Conservation (phyloP, 37 sponge, comb jelly and placozoan genomes). For the Chondrosia reniformis region DNA sequence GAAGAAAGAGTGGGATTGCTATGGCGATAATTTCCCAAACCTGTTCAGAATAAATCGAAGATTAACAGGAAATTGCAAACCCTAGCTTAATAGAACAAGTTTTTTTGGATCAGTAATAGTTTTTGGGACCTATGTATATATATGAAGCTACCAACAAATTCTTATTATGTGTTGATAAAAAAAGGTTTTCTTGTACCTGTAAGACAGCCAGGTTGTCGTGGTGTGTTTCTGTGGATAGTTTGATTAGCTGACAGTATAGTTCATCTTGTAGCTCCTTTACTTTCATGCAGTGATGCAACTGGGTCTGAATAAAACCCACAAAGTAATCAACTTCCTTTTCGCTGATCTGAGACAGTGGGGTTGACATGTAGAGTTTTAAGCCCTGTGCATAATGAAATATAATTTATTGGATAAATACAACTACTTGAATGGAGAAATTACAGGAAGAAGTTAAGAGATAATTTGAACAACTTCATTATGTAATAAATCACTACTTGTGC, state of each 20-base stretch:
- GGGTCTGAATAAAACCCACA: constrained; percentile 41
- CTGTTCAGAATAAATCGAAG: neutral
- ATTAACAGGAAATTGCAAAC: neutral
- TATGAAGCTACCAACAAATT: too few species aligned
- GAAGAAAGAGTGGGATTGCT: constrained; percentile 3
- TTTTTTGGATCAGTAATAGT: too few species aligned
- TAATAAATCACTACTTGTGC: too few species aligned
- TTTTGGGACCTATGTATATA: too few species aligned
- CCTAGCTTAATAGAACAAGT: too few species aligned
- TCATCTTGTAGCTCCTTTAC: constrained; percentile 53
- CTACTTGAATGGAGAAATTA: too few species aligned
- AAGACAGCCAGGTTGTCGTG: neutral
- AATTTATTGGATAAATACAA: too few species aligned
- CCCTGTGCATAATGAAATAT: too few species aligned
- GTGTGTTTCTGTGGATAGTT: constrained; percentile 29
- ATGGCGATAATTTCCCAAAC: constrained; percentile 8
- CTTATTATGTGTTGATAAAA: too few species aligned
- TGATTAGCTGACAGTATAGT: constrained; percentile 69
- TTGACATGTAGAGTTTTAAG: neutral
- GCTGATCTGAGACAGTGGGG: neutral
- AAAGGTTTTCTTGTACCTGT: too few species aligned
- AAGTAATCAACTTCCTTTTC: constrained; percentile 33
- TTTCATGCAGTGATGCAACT: constrained; percentile 26
- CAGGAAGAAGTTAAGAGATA: too few species aligned
- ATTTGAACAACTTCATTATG: too few species aligned